phyloP scores from a whole-genome alignment of 1,140 invertebrate genomes.

The Eriosoma lanigerum region DNA sequence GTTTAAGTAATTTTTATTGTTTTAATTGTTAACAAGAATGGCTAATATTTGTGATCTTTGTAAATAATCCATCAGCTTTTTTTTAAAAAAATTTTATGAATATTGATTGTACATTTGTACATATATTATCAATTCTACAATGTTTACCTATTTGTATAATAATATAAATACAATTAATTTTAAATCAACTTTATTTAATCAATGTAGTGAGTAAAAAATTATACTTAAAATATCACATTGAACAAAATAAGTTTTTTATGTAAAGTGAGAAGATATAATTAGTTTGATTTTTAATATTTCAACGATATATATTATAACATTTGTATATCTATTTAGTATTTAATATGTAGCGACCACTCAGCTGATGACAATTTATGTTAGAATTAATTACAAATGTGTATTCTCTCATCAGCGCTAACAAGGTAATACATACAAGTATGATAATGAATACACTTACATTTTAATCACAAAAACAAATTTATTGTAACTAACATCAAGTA shows the following conservation, averaged over 20 bases:
- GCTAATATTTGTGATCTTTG: slow-evolving; percentile 9
- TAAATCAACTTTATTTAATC: background rate
- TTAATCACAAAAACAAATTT: slow-evolving; percentile 43
- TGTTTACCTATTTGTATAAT: background rate
- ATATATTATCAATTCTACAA: background rate
- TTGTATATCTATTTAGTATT: background rate
- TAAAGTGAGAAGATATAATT: no score
- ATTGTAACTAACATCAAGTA: slow-evolving; percentile 41
- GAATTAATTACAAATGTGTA: no score
- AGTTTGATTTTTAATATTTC: no score
- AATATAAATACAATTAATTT: background rate
- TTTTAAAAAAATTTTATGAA: no score
- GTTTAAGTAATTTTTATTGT: no score
- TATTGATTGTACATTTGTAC: slow-evolving; percentile 7
- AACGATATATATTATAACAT: background rate
- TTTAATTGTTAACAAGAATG: background rate
- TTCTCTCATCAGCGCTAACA: no score
- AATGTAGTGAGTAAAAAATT: background rate
- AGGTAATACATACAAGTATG: background rate
- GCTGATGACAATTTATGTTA: no score
- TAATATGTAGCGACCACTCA: no score
- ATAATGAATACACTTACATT: background rate
- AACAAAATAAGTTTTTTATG: no score
- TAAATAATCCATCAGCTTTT: slow-evolving; percentile 9
- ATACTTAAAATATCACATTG: no score